phyloP scores from a whole-genome alignment of 2,888 invertebrate genomes.

The Tenthredo scrophulariae region DNA sequence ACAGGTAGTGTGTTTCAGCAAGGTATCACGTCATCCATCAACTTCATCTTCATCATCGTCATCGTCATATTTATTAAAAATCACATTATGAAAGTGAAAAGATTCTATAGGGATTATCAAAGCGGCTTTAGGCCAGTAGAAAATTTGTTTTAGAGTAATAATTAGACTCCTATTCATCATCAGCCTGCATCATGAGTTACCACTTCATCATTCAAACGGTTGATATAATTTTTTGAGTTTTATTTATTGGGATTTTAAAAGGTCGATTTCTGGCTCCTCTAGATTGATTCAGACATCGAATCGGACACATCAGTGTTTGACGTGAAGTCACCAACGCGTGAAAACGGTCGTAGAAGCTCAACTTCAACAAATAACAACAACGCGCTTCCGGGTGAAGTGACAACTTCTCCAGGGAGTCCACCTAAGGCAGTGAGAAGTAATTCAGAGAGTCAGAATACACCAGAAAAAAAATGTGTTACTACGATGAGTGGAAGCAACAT shows the following conservation, averaged over 20 bases:
- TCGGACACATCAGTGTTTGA: conserved; percentile 83
- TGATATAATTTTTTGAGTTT: background rate
- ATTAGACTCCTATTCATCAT: background rate
- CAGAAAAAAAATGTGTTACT: conserved; percentile 81
- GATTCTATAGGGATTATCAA: background rate
- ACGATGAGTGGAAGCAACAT: conserved; percentile 82
- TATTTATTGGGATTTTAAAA: background rate
- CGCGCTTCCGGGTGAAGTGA: conserved; percentile 75
- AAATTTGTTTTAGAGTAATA: background rate
- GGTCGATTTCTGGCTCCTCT: conserved; percentile 68
- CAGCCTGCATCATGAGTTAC: conserved; percentile 12
- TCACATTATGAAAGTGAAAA: conserved; percentile 14
- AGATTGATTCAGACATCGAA: conserved; percentile 83
- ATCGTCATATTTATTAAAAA: conserved; percentile 25
- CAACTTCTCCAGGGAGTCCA: conserved; percentile 76
- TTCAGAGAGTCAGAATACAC: conserved; percentile 80
- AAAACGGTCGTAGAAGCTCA: conserved; percentile 78
- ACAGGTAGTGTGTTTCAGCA: conserved; percentile 79
- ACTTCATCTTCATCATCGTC: conserved; percentile 58
- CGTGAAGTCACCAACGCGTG: conserved; percentile 80
- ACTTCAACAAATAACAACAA: conserved; percentile 80
- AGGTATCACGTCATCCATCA: conserved; percentile 72
- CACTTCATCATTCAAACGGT: background rate
- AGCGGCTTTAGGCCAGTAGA: background rate
- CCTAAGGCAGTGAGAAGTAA: conserved; percentile 79